phyloP scores from a whole-genome alignment of 1,140 invertebrate species.

The Vollenhovia emeryi region DNA sequence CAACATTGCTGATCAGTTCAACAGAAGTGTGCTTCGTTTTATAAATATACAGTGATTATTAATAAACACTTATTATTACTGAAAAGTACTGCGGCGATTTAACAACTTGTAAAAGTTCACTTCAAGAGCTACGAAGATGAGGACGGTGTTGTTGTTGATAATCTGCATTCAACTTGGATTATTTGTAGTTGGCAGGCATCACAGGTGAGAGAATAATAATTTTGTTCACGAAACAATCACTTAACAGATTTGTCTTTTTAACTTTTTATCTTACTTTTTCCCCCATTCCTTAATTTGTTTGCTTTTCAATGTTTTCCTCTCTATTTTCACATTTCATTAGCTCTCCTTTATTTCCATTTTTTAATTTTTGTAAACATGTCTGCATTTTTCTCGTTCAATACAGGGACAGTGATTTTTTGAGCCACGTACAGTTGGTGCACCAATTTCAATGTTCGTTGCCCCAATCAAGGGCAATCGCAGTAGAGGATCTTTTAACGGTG shows the following conservation, averaged over 20 bases:
- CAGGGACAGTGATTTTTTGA: slow-evolving; percentile 80
- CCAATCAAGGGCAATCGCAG: slow-evolving; percentile 78
- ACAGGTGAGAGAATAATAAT: slow-evolving; percentile 64
- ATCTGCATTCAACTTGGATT: slow-evolving; percentile 53
- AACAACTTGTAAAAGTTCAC: not conserved
- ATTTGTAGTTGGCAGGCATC: slow-evolving; percentile 61
- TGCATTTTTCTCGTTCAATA: slow-evolving; percentile 7
- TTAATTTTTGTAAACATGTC: slow-evolving; percentile 1
- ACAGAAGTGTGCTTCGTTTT: not conserved
- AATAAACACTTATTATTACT: not conserved
- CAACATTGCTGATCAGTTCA: not conserved
- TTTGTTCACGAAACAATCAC: not conserved
- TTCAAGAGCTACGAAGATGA: slow-evolving; percentile 57
- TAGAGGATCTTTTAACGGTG: slow-evolving; percentile 77
- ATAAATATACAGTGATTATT: not conserved
- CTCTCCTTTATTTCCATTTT: not conserved
- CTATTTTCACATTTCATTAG: not conserved
- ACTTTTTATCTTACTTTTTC: not conserved
- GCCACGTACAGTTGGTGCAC: slow-evolving; percentile 80
- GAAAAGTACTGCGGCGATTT: not conserved
- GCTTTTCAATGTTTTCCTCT: not conserved
- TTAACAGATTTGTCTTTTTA: not conserved
- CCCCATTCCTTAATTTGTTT: not conserved
- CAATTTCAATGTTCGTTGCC: slow-evolving; percentile 80
- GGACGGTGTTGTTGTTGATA: slow-evolving; percentile 47